Base-by-base conservation (phyloP, 2,888 invertebrate genomes). In the Diarsia dahlii region DNA sequence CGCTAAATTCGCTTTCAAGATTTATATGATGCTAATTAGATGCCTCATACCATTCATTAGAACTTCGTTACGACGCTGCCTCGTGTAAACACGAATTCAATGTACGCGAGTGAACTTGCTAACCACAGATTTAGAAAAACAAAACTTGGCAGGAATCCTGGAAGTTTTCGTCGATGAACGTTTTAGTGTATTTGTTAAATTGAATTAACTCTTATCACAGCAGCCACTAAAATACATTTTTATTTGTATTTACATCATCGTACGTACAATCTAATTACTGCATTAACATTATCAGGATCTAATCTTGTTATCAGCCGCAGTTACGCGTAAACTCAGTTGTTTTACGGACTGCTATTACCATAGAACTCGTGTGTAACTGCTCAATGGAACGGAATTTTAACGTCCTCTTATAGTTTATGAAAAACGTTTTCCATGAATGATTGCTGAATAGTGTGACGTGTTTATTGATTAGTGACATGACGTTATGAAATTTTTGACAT, bases 241-340 rank as follows among this genome's bases (percentile, higher is more conserved):
- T 84, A 82, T 85, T 85, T 82, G 84, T 87, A 80, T 84, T 85
- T 76, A 85, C 77, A 80, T 80, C 78, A 65, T 80, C 79, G 80
- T 81, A 82, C 74, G 65, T 80, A 84, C 79, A 84, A 87, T 87
- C 84, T 86, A 86, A 84, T 87, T 87, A 86, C 82, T 87, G 83
- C 81, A 87, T 87, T 87, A 87, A 86, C 78, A 82, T 87, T 87
- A 87, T 87, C 85, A 71, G 64, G 56, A 58, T 84, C 75, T 86
- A 86, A 87, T 84, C 87, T 83, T 74, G 81, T 87, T 84, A 86
- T 87, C 87, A 87, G 78, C 52, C 23, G 74, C 78, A 82, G 73
- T 84, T 73, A 84, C 74, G 78, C 64, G 69, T 70, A 78, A 84
- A 87, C 71, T 74, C 72, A 77, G 79, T 82, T 78, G 74, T 87